Conservation (phyloP, 1,140 invertebrate species). For the Belonocnema kinseyi region DNA sequence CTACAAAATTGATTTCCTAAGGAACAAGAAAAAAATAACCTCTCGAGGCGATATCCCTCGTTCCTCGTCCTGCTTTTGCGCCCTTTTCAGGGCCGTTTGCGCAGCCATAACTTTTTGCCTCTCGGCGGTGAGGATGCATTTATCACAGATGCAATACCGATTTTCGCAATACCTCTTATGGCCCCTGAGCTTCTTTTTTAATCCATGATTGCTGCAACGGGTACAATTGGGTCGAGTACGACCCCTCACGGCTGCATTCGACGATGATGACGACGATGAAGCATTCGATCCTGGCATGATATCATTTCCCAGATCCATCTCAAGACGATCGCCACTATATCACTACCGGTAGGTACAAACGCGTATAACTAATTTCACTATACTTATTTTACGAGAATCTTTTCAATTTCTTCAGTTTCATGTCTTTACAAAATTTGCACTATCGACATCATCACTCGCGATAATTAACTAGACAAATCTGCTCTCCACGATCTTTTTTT, state of each 20-base stretch:
- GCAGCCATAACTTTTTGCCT: conserved; percentile 87
- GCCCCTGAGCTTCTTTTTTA: conserved; percentile 89
- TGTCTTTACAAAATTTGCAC: too few species aligned
- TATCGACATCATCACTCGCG: too few species aligned
- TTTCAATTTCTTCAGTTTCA: too few species aligned
- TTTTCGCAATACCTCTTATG: conserved; percentile 94
- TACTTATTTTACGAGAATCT: too few species aligned
- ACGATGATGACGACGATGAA: background rate
- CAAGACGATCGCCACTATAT: background rate
- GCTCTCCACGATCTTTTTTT: too few species aligned
- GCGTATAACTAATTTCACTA: too few species aligned
- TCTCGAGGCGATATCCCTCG: conserved; percentile 60
- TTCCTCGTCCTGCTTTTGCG: background rate
- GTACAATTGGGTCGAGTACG: conserved; percentile 83
- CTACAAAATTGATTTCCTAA: too few species aligned
- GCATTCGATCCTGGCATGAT: background rate
- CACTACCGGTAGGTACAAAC: background rate
- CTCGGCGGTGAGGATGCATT: conserved; percentile 82
- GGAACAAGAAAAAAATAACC: conserved; percentile 57
- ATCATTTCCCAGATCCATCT: background rate
- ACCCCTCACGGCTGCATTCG: too few species aligned
- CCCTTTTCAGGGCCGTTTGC: conserved; percentile 79
- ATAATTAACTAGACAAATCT: too few species aligned
- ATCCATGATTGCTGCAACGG: conserved; percentile 89
- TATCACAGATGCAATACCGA: conserved; percentile 86